Evolutionary conservation across 2,888 invertebrate genomes (phyloP).

Genomic region (Rhamnusium bicolor): DNA sequence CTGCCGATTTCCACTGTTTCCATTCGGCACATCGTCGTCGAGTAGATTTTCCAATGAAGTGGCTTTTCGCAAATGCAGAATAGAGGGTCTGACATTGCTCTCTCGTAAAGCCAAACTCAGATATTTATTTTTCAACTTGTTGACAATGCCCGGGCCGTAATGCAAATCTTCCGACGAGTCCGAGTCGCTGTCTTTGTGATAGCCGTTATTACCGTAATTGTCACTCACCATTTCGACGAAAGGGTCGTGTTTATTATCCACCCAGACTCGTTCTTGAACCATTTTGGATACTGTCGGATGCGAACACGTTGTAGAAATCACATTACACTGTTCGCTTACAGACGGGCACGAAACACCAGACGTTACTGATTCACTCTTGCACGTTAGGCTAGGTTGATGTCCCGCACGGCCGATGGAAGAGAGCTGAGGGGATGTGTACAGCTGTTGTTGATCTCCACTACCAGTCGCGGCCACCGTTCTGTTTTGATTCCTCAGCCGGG

Average conservation of each 20-base stretch:
- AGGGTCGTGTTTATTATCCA: conserved; percentile 51
- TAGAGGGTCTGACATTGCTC: conserved; percentile 77
- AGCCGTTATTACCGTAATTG: conserved; percentile 58
- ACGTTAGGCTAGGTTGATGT: conserved; percentile 62
- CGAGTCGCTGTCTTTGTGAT: conserved; percentile 69
- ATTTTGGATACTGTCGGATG: conserved; percentile 67
- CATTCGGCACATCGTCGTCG: conserved; percentile 75
- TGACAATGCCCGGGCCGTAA: conserved; percentile 94
- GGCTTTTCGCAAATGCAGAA: conserved; percentile 82
- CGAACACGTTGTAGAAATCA: conserved; percentile 35
- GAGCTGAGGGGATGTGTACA: conserved; percentile 29
- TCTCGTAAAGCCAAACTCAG: conserved; percentile 87
- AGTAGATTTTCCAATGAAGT: conserved; percentile 89
- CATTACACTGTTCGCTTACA: conserved; percentile 48
- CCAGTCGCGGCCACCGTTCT: conserved; percentile 57
- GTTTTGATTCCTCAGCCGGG: conserved; percentile 77
- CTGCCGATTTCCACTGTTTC: conserved; percentile 53
- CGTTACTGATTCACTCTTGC: conserved; percentile 56
- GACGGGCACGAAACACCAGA: conserved; percentile 39
- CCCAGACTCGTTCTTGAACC: conserved; percentile 72
- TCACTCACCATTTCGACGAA: conserved; percentile 52
- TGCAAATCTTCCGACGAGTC: conserved; percentile 85
- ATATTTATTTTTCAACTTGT: conserved; percentile 89
- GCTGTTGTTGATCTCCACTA: conserved; percentile 47
- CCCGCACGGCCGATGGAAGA: conserved; percentile 60